Percentiles rank a stretch among this genome's conserved stretches.
Evolutionary conservation across 2,113 vertebrate genomes (phyloP).

Genomic region (Sialia sialis): DNA sequence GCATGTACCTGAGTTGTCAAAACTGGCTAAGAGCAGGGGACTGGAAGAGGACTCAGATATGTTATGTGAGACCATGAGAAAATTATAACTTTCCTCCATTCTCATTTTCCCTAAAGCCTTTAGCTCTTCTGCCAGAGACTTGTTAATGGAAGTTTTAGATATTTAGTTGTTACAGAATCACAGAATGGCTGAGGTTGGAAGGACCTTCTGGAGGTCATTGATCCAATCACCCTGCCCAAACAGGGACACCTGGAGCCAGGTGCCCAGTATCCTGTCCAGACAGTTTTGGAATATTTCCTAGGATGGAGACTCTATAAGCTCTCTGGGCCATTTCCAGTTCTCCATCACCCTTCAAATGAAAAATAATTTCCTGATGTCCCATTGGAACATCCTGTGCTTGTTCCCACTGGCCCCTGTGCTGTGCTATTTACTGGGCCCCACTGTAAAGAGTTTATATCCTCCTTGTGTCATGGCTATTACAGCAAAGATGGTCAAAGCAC

Average conservation of each 20-base stretch:
- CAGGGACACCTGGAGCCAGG: neutral
- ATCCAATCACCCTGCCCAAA: neutral
- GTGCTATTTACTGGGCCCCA: too few species aligned
- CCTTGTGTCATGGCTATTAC: neutral
- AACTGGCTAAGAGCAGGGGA: neutral
- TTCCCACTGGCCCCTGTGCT: neutral
- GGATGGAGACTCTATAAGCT: neutral
- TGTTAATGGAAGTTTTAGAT: neutral
- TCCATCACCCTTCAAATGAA: neutral
- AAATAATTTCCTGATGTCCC: neutral
- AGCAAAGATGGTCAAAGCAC: neutral
- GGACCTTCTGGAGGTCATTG: neutral
- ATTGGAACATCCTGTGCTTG: neutral
- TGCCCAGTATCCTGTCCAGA: neutral
- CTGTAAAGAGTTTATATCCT: neutral
- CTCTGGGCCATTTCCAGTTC: neutral
- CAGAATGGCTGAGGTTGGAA: neutral
- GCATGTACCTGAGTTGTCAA: neutral
- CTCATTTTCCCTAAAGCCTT: neutral
- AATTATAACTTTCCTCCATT: neutral
- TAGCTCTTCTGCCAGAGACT: neutral
- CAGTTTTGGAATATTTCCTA: neutral
- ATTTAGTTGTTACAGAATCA: neutral
- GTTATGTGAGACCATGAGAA: neutral
- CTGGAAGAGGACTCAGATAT: neutral